A percentile compares a stretch with the other conserved stretches of the same genome.
Evolutionary conservation across 2,113 vertebrate genomes (phyloP).

Genomic region (Zapornia atra): DNA sequence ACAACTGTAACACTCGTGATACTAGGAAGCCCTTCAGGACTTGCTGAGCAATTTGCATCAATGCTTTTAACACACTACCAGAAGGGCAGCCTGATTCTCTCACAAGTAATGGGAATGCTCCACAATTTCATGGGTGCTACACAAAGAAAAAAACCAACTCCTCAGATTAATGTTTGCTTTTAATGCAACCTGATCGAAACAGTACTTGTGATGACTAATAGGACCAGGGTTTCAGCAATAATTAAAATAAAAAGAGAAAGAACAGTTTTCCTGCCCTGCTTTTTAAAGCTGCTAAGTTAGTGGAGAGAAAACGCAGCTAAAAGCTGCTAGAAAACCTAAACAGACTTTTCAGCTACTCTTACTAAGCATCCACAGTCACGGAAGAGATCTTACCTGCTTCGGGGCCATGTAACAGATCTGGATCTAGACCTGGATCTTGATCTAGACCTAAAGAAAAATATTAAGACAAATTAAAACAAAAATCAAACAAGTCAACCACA

Average conservation of each 20-base stretch:
- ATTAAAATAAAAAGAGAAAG: not conserved
- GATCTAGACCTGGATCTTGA: constrained; percentile 85
- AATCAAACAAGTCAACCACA: not conserved
- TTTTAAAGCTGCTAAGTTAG: not conserved
- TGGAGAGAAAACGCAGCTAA: not conserved
- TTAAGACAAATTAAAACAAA: not conserved
- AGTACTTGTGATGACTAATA: rapidly evolving
- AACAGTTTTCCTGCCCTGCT: not conserved
- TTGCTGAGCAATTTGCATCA: not conserved
- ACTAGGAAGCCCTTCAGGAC: not conserved
- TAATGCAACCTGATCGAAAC: not conserved
- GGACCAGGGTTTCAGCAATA: not conserved
- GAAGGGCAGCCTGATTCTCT: not conserved
- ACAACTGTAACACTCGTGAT: not conserved
- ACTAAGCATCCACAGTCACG: not conserved
- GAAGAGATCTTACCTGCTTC: constrained; percentile 79
- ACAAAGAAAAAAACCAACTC: not conserved
- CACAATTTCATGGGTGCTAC: not conserved
- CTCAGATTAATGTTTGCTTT: not conserved
- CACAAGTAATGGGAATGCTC: not conserved
- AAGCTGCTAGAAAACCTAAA: not conserved
- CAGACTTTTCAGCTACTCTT: not conserved
- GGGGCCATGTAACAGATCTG: constrained; percentile 81
- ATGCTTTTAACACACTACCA: not conserved
- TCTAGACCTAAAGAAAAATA: constrained; percentile 70